Conservation (phyloP, 1,140 invertebrate species). For the Drosophila lacertosa region DNA sequence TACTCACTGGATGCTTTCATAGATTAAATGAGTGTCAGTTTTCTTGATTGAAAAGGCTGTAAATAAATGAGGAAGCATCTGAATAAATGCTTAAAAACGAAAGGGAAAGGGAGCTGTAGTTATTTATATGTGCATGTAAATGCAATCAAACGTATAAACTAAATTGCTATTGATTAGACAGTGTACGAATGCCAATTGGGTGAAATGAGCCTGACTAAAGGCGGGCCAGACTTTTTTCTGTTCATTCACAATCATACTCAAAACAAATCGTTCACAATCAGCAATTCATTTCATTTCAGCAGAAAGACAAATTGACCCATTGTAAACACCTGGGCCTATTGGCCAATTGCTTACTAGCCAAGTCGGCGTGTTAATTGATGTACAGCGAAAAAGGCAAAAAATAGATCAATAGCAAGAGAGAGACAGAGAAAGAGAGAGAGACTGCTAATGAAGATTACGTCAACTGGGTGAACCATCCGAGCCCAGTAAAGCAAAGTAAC, state of each 20-base stretch:
- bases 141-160: not conserved
- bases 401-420: not conserved
- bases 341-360: conserved; percentile 13
- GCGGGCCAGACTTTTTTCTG: not conserved
- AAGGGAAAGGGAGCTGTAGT: not conserved
- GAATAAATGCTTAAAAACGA: not conserved
- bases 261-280: not conserved
- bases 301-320: conserved; percentile 13
- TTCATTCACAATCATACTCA: not conserved
- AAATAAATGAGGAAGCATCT: not conserved
- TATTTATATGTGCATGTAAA: not conserved
- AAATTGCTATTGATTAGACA: conserved; percentile 1
- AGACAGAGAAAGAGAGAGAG: not conserved
- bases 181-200: not conserved
- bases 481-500: not conserved
- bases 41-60: not conserved
- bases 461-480: not conserved
- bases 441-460: conserved; percentile 17
- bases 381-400: not conserved
- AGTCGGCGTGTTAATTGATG: conserved; percentile 23
- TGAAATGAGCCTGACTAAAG: not conserved
- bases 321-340: conserved; percentile 14
- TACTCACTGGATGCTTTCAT: not conserved
- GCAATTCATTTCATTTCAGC: conserved; percentile 12
- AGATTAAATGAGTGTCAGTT: not conserved